Evolutionary conservation across 2,888 invertebrate species (phyloP), one percentile per base, ranked within the genome.

Genomic region (Cyclophora punctaria): DNA sequence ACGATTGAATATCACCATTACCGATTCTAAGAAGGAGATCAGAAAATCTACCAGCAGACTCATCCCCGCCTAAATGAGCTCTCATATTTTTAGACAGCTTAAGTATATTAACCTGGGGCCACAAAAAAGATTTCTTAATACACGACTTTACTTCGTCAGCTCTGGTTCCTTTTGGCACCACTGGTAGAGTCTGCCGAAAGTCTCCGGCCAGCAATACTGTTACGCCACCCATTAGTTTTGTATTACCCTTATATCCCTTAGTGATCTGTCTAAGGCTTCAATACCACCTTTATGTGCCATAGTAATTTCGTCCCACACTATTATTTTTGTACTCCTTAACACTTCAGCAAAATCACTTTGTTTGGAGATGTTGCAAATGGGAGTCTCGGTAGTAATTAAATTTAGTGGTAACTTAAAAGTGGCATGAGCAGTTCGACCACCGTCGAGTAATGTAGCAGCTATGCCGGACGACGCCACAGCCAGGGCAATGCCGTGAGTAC

Each of bases 21-120:
- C 50, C 56, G 51, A 54, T 61, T 57, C 55, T 33, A 55, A 55
- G 42, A 4, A 42, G 5, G 6, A 3, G 6, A 41, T 41, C 41
- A 5, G 41, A 41, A 41, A 41, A 41, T 5, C n/a, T 3, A 6
- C n/a, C 7, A 4, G 3, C 41, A 37, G 52, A 53, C 20, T 53
- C 60, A 53, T 54, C 58, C 57, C 59, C 58, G 34, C 50, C 50
- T 43, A 62, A 58, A 58, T 58, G 57, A 50, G 56, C 62, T 58
- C 63, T 59, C 62, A 63, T 63, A 56, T 63, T 60, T 35, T 56
- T 60, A 37, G 50, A 44, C 52, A 64, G 44, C 55, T 59, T 58
- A 55, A 62, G 50, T 33, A 7, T 58, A 43, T 60, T 34, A n/a
- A 62, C 54, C 48, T 50, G 55, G 7, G 50, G 53, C 62, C 63